Evolutionary conservation across 2,797 vertebrate species (phyloP).

Genomic region (Protosalanx chinensis): DNA sequence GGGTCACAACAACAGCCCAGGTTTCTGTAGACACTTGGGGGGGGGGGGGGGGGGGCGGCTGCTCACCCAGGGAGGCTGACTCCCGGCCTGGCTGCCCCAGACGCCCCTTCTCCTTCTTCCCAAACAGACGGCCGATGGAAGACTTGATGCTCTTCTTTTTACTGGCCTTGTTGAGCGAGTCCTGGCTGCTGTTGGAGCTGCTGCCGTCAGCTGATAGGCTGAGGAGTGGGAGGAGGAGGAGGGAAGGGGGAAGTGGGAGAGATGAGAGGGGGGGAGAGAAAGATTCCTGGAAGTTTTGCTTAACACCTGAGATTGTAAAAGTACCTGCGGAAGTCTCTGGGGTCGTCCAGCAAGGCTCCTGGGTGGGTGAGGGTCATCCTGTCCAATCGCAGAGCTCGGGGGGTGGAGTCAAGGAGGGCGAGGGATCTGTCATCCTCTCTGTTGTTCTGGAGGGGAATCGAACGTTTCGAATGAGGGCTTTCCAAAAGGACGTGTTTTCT

Average conservation of each 20-base stretch:
- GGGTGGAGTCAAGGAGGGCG: constrained; percentile 82
- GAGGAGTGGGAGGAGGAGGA: constrained; percentile 8
- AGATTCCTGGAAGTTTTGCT: accelerated
- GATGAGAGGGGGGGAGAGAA: constrained; percentile 1
- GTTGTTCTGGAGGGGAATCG: constrained; percentile 72
- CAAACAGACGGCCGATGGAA: constrained; percentile 86
- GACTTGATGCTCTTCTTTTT: constrained; percentile 95
- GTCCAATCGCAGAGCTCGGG: constrained; percentile 83
- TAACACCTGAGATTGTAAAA: not conserved
- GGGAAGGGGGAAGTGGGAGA: not conserved
- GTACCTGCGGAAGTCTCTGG: constrained; percentile 79
- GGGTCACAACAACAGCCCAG: not conserved
- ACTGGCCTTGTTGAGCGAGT: constrained; percentile 86
- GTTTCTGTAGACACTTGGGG: too few relatives aligned
- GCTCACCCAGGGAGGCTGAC: constrained; percentile 78
- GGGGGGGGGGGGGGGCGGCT: too few relatives aligned
- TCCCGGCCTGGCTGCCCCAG: constrained; percentile 82
- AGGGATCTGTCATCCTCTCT: constrained; percentile 85
- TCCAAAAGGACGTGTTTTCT: not conserved
- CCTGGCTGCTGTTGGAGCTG: constrained; percentile 80
- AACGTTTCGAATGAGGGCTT: not conserved
- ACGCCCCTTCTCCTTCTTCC: constrained; percentile 88
- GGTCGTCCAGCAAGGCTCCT: constrained; percentile 81
- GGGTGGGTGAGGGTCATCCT: constrained; percentile 87
- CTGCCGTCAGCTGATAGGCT: constrained; percentile 75